phyloP scores from a whole-genome alignment of 1,140 invertebrate genomes.

The Euschistus heros region DNA sequence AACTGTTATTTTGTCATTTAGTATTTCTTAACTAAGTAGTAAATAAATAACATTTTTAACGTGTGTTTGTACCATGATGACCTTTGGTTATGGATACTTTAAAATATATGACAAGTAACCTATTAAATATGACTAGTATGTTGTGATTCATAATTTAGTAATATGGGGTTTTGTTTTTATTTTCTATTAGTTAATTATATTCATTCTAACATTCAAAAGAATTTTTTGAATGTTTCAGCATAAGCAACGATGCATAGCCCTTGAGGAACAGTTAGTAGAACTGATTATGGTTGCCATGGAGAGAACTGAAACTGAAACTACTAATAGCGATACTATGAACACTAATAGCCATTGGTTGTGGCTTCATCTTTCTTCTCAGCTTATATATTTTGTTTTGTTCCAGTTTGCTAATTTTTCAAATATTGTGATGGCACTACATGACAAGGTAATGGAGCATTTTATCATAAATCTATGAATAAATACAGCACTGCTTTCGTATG shows the following conservation, averaged over 20 bases:
- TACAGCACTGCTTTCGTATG: no score
- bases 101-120: not conserved
- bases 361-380: constrained; percentile 86
- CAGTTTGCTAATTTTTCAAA: constrained; percentile 89
- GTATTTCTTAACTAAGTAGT: no score
- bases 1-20: no score
- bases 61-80: no score
- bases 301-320: constrained; percentile 58
- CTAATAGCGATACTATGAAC: constrained; percentile 45
- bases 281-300: constrained; percentile 87
- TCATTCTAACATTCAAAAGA: no score
- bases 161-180: no score
- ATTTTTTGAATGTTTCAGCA: constrained; percentile 41
- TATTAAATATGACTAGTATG: no score
- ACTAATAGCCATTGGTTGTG: constrained; percentile 73
- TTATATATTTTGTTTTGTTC: constrained; percentile 92
- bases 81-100: not conserved
- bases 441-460: constrained; percentile 54
- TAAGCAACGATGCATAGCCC: constrained; percentile 74
- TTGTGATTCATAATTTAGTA: no score
- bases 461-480: no score
- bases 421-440: constrained; percentile 78
- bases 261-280: constrained; percentile 90
- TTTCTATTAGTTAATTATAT: no score
- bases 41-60: no score